A percentile compares a stretch with the other conserved stretches of the same genome.
Conservation (phyloP, 2,797 vertebrate genomes). For the Rhodeus uyekii region DNA sequence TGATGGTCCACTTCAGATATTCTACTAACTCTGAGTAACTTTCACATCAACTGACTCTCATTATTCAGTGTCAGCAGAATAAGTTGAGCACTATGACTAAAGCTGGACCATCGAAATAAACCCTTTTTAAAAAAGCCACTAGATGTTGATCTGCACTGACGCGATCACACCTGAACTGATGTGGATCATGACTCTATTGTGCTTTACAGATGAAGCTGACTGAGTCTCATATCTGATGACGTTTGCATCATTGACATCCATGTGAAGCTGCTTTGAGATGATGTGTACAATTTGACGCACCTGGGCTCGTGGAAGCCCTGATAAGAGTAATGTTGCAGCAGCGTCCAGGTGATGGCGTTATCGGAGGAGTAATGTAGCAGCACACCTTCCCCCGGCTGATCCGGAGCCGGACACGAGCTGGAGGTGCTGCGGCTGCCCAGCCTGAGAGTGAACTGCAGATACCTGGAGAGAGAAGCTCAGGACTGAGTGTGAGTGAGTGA, state of each 20-base stretch:
- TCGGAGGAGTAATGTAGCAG: slow-evolving; percentile 94
- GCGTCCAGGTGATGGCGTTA: slow-evolving; percentile 97
- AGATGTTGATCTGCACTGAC: too few relatives aligned
- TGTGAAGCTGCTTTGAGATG: background rate
- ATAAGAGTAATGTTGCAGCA: slow-evolving; percentile 93
- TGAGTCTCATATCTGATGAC: background rate
- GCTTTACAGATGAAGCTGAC: too few relatives aligned
- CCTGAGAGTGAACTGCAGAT: slow-evolving; percentile 94
- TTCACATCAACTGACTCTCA: too few relatives aligned
- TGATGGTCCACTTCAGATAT: too few relatives aligned
- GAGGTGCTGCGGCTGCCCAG: slow-evolving; percentile 93
- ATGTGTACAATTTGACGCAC: slow-evolving; percentile 63
- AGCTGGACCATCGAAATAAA: too few relatives aligned
- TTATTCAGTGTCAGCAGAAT: too few relatives aligned
- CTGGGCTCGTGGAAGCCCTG: slow-evolving; percentile 97
- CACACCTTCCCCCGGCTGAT: slow-evolving; percentile 95
- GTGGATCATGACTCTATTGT: too few relatives aligned
- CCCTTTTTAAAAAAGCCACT: too few relatives aligned
- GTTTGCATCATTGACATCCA: background rate
- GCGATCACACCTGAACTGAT: too few relatives aligned
- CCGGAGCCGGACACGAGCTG: slow-evolving; percentile 93
- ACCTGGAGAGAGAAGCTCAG: slow-evolving; percentile 73
- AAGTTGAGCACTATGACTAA: too few relatives aligned
- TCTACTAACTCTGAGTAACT: too few relatives aligned
- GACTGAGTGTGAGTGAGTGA: too few relatives aligned